A percentile compares a stretch with the other conserved stretches of the same genome.
phyloP scores from a whole-genome alignment of 1,140 invertebrate species.

The Sminthurides bifidus region DNA sequence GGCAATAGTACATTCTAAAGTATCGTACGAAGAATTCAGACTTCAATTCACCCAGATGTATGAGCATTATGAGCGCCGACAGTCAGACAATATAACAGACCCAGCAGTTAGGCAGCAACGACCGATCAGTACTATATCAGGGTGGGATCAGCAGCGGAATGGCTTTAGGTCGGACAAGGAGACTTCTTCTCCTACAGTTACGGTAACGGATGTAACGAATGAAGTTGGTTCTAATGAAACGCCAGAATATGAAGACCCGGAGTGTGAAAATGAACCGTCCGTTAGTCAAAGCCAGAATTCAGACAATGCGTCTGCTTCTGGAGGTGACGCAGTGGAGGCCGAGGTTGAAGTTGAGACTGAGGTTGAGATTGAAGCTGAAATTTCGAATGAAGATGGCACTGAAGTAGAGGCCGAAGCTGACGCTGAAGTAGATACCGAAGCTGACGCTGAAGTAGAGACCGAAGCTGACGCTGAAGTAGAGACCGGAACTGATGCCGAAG shows the following conservation, averaged over 20 bases:
- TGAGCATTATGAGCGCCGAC: slow-evolving; percentile 85
- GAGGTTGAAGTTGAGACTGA: slow-evolving; percentile 6
- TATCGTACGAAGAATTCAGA: slow-evolving; percentile 94
- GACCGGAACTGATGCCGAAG: too few relatives aligned
- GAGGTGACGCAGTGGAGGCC: slow-evolving; percentile 1
- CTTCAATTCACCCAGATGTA: slow-evolving; percentile 93
- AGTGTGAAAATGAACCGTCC: neutral
- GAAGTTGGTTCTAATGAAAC: slow-evolving; percentile 37
- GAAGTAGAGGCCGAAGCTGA: neutral
- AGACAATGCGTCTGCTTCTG: too few relatives aligned
- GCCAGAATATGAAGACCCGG: neutral
- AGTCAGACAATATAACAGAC: slow-evolving; percentile 88
- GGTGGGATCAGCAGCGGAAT: slow-evolving; percentile 59
- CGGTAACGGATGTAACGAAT: slow-evolving; percentile 45
- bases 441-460: neutral
- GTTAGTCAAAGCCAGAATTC: neutral
- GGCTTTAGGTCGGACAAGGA: slow-evolving; percentile 34
- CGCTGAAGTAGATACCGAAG: neutral
- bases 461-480: neutral
- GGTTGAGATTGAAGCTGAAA: neutral
- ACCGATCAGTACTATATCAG: slow-evolving; percentile 90
- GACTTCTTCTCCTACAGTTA: slow-evolving; percentile 41
- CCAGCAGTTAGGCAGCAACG: slow-evolving; percentile 78
- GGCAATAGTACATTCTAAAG: slow-evolving; percentile 98
- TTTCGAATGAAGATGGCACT: neutral